phyloP scores from a whole-genome alignment of 2,888 invertebrate genomes.

The Plagodis pulveraria region DNA sequence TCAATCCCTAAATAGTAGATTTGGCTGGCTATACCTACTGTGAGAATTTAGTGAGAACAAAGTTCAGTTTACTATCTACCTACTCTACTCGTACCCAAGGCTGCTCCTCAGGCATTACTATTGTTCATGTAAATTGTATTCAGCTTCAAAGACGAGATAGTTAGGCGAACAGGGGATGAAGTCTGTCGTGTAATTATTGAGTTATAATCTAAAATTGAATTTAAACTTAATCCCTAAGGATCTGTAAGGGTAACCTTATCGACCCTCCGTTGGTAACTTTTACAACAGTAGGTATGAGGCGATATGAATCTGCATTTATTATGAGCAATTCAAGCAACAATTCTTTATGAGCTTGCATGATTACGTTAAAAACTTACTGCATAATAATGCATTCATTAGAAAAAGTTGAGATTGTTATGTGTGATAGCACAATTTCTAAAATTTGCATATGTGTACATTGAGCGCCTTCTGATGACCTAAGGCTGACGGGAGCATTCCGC shows the following conservation, averaged over 20 bases:
- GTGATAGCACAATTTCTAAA: slow-evolving; percentile 26
- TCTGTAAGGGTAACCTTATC: slow-evolving; percentile 8
- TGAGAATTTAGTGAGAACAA: too few species aligned
- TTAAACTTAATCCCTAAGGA: slow-evolving; percentile 9
- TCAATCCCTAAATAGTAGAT: too few species aligned
- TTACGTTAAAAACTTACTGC: slow-evolving; percentile 8
- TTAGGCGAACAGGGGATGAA: slow-evolving; percentile 7
- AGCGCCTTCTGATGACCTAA: slow-evolving; percentile 20
- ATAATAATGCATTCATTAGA: slow-evolving; percentile 8
- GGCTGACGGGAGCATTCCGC: slow-evolving; percentile 22
- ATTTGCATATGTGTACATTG: slow-evolving; percentile 21
- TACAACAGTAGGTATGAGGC: background rate
- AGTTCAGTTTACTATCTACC: background rate
- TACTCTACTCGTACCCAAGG: background rate
- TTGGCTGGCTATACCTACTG: too few species aligned
- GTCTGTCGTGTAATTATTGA: slow-evolving; percentile 3
- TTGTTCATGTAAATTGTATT: slow-evolving; percentile 1
- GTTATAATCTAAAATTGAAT: slow-evolving; percentile 10
- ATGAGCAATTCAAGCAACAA: too few species aligned
- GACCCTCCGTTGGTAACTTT: background rate
- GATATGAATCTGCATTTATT: background rate
- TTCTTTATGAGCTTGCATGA: slow-evolving; percentile 3
- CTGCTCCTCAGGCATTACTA: too few species aligned
- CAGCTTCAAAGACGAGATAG: slow-evolving; percentile 3
- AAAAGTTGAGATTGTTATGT: slow-evolving; percentile 27